phyloP scores from a whole-genome alignment of 53 echinoderm and acorn worm species.

The Stichopus horrens region DNA sequence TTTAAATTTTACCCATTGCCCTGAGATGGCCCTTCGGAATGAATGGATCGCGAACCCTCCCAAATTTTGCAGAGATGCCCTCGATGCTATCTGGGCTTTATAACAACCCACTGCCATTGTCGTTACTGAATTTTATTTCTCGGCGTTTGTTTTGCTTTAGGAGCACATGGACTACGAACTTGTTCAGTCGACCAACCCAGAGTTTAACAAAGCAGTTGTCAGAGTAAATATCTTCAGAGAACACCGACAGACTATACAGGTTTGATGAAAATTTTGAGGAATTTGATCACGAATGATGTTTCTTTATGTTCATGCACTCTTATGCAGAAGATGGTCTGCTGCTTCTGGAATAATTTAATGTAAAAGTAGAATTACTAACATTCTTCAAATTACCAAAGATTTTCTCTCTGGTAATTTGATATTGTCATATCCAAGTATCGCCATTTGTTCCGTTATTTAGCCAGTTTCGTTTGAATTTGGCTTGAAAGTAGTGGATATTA shows the following conservation, averaged over 20 bases:
- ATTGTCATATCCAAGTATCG: too few species aligned
- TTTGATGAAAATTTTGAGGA: background rate
- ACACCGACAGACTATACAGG: constrained; percentile 96
- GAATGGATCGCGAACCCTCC: background rate
- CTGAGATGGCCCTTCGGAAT: background rate
- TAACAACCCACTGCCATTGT: too few species aligned
- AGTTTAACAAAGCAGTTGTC: constrained; percentile 97
- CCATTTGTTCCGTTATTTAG: too few species aligned
- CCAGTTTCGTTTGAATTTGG: too few species aligned
- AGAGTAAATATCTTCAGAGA: constrained; percentile 98
- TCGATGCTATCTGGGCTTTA: too few species aligned
- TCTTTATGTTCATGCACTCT: background rate
- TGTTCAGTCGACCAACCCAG: constrained; percentile 97
- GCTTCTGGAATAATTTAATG: too few species aligned
- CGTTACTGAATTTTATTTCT: background rate
- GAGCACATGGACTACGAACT: constrained; percentile 98
- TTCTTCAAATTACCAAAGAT: too few species aligned
- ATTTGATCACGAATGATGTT: background rate
- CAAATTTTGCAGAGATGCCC: background rate
- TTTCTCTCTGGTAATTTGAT: too few species aligned
- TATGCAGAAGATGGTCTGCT: too few species aligned
- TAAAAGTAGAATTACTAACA: too few species aligned
- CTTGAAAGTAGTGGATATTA: too few species aligned
- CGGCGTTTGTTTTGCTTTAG: constrained; percentile 28
- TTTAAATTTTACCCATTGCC: too few species aligned